Evolutionary conservation across 2,888 invertebrate species (phyloP).

Genomic region (Neoitamus cyanurus): DNA sequence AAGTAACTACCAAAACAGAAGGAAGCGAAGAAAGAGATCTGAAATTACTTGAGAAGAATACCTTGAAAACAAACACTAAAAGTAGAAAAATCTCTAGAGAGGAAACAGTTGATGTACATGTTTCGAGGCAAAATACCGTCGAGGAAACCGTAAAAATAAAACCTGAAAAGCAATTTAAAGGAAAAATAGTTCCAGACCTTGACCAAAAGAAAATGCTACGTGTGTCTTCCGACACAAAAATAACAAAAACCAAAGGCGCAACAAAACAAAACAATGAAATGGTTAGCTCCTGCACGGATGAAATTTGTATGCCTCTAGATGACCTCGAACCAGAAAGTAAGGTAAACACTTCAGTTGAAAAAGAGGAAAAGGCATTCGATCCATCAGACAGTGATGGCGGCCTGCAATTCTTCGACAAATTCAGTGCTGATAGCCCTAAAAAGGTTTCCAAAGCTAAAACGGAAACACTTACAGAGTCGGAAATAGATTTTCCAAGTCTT

Average conservation of each 20-base stretch:
- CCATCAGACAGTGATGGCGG: neutral
- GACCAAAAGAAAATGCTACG: neutral
- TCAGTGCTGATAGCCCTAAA: constrained; percentile 28
- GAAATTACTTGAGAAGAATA: neutral
- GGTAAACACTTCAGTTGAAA: neutral
- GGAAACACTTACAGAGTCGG: neutral
- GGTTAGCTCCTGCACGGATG: neutral
- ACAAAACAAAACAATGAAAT: neutral
- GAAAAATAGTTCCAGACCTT: neutral
- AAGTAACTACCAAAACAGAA: constrained; percentile 9
- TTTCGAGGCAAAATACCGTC: neutral
- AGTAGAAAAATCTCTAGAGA: neutral
- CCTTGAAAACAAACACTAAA: neutral
- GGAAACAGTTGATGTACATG: neutral
- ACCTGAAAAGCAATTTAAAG: neutral
- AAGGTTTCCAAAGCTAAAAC: neutral
- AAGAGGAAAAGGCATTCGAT: neutral
- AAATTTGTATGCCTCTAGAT: neutral
- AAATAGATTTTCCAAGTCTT: constrained; percentile 45
- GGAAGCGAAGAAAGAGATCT: neutral
- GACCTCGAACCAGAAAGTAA: neutral
- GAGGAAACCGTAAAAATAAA: neutral
- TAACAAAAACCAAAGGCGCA: neutral
- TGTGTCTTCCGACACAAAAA: constrained; percentile 17
- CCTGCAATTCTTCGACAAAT: constrained; percentile 47